Evolutionary conservation across 2,888 invertebrate species (phyloP), one percentile per base, ranked within the genome.

Genomic region (Chymomyza fuscimana): DNA sequence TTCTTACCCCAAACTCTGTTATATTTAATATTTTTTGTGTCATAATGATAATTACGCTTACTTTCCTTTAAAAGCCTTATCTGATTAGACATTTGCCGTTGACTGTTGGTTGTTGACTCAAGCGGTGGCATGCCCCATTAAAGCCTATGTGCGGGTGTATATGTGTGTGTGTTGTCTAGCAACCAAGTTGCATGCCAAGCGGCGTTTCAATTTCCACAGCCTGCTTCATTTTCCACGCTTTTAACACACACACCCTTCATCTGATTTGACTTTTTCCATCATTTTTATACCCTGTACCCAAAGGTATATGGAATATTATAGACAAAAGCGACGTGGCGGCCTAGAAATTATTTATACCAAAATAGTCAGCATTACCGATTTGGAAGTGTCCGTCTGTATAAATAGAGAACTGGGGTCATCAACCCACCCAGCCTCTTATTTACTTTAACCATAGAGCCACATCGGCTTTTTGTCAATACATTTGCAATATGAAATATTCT

Each of bases 71-170:
- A 64, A 59, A 50, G 60, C 40, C 52, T 68, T 65, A 69, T 69
- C 69, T 61, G 64, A 69, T 69, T 69, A 61, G 61, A 29, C 54
- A 61, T 63, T 63, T 50, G 22, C 25, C 15, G 51, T 63, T 46
- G 60, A n/a, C 29, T 56, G 19, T 22, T 60, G 36, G 10, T 59
- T 32, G 32, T 36, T 46, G 40, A 61, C 61, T 19, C 36, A 61
- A 36, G n/a, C 51, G 22, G 16, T 16, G 16, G 46, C 62, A 62
- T 40, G 36, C 40, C 32, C 61, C 19, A 16, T 46, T 25, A 63
- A 19, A 63, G 12, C 5, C 36, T 22, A 15, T 19, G 5, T 5
- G 19, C 0, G 58, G 15, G 12, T 46, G 40, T 32, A n/a, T 2
- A 56, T 56, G 1, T 25, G 58, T 58, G 58, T 36, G 40, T 36